Percentiles rank a stretch among this genome's conserved stretches.
phyloP scores from a whole-genome alignment of 1,140 invertebrate genomes.

The Parapsyche elsis region DNA sequence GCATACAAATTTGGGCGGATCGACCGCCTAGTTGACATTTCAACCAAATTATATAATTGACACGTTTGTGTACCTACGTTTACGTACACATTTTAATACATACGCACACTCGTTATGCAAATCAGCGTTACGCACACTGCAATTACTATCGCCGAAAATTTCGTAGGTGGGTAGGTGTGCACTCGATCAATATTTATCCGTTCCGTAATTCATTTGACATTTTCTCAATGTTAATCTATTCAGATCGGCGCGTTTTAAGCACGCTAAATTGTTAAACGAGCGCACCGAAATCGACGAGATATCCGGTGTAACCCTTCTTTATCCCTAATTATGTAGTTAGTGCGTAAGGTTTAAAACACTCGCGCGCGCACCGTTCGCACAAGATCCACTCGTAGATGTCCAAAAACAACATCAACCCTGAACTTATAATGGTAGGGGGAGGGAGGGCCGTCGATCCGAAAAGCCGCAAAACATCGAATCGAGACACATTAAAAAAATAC shows the following conservation, averaged over 20 bases:
- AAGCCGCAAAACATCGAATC: constrained; percentile 26
- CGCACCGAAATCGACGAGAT: constrained; percentile 13
- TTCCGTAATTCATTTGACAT: neutral
- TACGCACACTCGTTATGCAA: no score
- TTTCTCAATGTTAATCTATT: constrained; percentile 15
- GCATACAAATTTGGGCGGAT: no score
- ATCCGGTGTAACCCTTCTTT: neutral
- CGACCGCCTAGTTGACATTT: no score
- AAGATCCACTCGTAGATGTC: neutral
- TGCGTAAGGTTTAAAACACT: neutral
- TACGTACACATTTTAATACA: no score
- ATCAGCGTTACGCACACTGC: no score
- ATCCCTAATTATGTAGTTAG: constrained; percentile 23
- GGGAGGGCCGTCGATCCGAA: neutral
- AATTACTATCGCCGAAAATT: no score
- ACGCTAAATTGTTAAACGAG: neutral
- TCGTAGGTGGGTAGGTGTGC: no score
- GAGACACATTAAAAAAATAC: constrained; percentile 2
- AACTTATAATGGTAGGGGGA: constrained; percentile 18
- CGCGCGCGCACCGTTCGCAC: neutral
- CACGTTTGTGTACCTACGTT: no score
- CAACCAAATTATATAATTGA: no score
- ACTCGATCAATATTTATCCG: no score
- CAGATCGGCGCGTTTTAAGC: neutral
- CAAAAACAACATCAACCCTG: neutral